phyloP scores from a whole-genome alignment of 2,113 vertebrate species.

The Agapornis roseicollis region DNA sequence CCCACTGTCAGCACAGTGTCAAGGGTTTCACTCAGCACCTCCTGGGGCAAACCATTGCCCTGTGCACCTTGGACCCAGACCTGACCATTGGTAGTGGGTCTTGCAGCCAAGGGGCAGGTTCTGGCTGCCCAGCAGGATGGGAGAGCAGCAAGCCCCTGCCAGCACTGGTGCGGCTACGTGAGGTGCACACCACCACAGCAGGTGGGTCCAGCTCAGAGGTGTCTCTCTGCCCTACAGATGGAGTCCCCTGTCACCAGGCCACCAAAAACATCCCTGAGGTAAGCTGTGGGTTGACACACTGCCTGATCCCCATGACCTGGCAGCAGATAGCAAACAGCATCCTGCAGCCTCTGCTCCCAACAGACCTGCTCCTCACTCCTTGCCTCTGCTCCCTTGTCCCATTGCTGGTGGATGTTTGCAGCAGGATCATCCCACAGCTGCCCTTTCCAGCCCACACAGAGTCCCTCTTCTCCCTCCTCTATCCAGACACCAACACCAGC shows the following conservation, averaged over 20 bases:
- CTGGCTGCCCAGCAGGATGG: fast-evolving
- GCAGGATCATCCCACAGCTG: not conserved
- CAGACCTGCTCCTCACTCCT: not conserved
- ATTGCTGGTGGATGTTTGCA: not conserved
- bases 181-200: fast-evolving
- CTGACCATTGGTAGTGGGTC: not conserved
- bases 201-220: not conserved
- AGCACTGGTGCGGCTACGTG: not conserved
- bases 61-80: not conserved
- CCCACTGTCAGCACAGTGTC: not conserved
- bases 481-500: not conserved
- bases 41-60: not conserved
- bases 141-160: not conserved
- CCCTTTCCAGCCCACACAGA: not conserved
- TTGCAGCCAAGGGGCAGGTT: not conserved
- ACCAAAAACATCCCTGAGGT: not conserved
- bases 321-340: not conserved
- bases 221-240: not conserved
- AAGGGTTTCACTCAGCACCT: not conserved
- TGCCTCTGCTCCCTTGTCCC: not conserved
- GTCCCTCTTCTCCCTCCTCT: not conserved
- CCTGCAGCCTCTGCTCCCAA: not conserved
- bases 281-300: not conserved
- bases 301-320: not conserved
- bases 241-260: not conserved